A percentile compares a stretch with the other conserved stretches of the same genome.
Conservation (phyloP, 2,888 invertebrate species). For the Pegoplata infirma region DNA sequence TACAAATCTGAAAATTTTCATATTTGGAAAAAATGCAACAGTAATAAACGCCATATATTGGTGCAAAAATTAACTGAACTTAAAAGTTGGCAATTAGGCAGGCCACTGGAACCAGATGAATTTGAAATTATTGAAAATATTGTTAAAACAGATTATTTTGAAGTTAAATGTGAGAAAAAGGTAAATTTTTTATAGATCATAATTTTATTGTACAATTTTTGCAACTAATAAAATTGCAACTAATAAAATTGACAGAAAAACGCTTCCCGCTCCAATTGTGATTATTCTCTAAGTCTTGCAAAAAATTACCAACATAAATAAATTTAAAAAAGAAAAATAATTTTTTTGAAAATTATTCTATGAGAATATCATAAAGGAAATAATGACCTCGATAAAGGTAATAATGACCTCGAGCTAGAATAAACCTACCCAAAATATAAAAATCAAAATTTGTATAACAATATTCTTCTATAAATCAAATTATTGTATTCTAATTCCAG, state of each 20-base stretch:
- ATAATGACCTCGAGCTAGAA: no score
- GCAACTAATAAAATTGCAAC: no score
- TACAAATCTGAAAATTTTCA: background rate
- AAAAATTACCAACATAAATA: no score
- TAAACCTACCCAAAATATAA: no score
- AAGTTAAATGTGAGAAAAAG: background rate
- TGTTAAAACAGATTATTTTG: background rate
- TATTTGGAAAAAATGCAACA: background rate
- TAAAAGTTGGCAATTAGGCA: background rate
- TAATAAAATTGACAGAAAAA: no score
- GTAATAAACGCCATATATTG: background rate
- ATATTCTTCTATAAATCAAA: no score
- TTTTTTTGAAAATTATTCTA: background rate
- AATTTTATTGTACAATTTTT: background rate
- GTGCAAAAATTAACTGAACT: background rate
- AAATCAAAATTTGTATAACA: no score
- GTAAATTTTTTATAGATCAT: background rate
- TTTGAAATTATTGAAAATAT: conserved; percentile 14
- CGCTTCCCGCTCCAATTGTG: no score
- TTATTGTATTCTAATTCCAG: background rate
- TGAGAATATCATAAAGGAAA: no score
- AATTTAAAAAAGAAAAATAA: background rate
- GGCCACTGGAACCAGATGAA: background rate
- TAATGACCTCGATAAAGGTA: no score
- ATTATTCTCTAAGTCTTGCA: no score